Evolutionary conservation across 2,113 vertebrate genomes (phyloP).

Genomic region (Tylochromis polylepis): DNA sequence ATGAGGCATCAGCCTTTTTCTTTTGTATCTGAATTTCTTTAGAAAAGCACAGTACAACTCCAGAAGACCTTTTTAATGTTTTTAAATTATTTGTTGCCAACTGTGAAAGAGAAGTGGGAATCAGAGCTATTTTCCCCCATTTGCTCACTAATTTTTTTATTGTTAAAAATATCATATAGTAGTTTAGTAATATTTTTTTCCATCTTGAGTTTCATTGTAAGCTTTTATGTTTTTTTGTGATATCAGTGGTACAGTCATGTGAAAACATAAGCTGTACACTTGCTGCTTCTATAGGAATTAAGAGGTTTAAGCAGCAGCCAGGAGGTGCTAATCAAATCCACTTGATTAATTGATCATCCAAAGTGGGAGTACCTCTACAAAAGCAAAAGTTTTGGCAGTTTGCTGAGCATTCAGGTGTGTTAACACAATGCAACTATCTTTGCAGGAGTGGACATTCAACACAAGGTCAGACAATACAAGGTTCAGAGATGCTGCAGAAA

Average conservation of each 20-base stretch:
- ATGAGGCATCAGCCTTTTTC: not conserved
- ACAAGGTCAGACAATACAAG: no score
- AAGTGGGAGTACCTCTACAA: not conserved
- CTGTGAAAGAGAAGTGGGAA: not conserved
- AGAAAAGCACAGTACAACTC: not conserved
- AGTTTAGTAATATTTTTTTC: not conserved
- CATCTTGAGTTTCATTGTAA: not conserved
- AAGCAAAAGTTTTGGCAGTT: not conserved
- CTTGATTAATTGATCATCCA: not conserved
- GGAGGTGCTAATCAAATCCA: not conserved
- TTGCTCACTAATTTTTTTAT: not conserved
- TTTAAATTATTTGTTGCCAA: not conserved
- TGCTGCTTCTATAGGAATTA: not conserved
- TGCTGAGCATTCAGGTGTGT: not conserved
- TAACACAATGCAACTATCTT: not conserved
- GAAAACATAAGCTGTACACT: not conserved
- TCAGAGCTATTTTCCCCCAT: not conserved
- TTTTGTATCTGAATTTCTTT: not conserved
- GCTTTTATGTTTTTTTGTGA: not conserved
- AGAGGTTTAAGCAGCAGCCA: not conserved
- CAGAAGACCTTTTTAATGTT: not conserved
- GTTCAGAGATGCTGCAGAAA: no score
- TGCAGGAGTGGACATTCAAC: not conserved
- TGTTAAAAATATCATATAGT: not conserved
- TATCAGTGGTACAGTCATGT: not conserved